Base-by-base conservation (phyloP, 2,888 invertebrate genomes). In the Drosophila cognata region DNA sequence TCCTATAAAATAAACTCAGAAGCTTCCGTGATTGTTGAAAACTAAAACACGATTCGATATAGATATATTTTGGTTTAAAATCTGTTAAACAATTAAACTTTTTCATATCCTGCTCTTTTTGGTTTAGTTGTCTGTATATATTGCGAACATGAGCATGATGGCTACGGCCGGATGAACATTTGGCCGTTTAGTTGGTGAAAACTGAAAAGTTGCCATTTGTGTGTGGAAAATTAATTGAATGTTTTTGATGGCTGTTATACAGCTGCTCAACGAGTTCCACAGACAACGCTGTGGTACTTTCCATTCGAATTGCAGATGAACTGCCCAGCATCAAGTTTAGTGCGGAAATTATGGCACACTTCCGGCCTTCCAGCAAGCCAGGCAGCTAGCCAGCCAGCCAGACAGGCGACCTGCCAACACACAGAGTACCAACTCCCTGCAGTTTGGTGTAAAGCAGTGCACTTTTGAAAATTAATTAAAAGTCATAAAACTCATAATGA, bases 401-500 rank as follows among this genome's bases (percentile, higher is more conserved):
- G 66, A 52, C 50, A 35, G 66, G 52, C 52, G 11, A 38, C 6
- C 10, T 56, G 29, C n/a, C 41, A 46, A 50, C 77, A 68, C 56
- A 58, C 41, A 38, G 43, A 61, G 33, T 36, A 18, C 41, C 29
- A 67, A 71, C 71, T 56, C 46, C 11, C 38, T 60, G 56, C 51
- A 60, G 60, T n/a, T 63, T 64, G 57, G 70, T 88, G 85, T 79
- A 81, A 85, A 88, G 82, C 74, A 85, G 81, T 88, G 83, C 83
- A 85, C 83, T 85, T 88, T 87, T 79, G 69, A 77, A 81, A 88
- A 85, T 88, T 85, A 85, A 85, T 85, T 85, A 85, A 85, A 85
- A 85, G 88, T 85, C 88, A 81, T 88, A 85, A 88, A 85, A 85
- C 83, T 88, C 88, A 77, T 88, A 85, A 88, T 85, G 81, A 83